These are phyloP conservation scores for Tringa solitaria DNA, from an alignment of 2,113 vertebrate species.

Conservation along the genomic window DNA sequence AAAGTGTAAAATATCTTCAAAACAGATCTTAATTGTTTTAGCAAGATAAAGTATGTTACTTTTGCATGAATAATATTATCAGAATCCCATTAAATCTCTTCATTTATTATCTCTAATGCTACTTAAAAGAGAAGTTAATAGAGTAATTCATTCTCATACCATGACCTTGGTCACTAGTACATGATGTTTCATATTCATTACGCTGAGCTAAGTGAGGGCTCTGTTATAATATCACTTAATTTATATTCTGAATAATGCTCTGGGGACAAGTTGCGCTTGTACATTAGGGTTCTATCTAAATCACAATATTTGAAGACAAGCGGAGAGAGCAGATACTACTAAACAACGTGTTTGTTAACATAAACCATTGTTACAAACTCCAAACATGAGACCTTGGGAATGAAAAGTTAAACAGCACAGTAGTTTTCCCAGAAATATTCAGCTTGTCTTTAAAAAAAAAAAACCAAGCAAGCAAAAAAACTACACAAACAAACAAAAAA, in stretches of 20 bases:
- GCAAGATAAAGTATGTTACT: conserved; percentile 71
- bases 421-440: conserved; percentile 3
- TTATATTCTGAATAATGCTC: conserved; percentile 93
- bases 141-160: conserved; percentile 91
- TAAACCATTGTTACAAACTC: conserved; percentile 74
- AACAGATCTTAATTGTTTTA: conserved; percentile 75
- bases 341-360: conserved; percentile 76
- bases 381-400: conserved; percentile 34
- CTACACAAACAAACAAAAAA: background rate
- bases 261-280: conserved; percentile 83
- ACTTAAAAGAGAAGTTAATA: conserved; percentile 94
- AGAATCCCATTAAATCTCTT: conserved; percentile 74
- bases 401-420: background rate
- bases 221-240: conserved; percentile 96
- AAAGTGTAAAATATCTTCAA: conserved; percentile 53
- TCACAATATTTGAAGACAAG: conserved; percentile 90
- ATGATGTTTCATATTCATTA: conserved; percentile 95
- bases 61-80: conserved; percentile 80
- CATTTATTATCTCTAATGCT: conserved; percentile 92
- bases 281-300: conserved; percentile 84
- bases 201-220: conserved; percentile 84
- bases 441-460: background rate
- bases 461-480: background rate
- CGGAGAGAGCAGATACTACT: conserved; percentile 84
- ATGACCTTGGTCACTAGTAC: conserved; percentile 91